Evolutionary conservation across 2,888 invertebrate species (phyloP).

Genomic region (Trissonchulus latispiculum): DNA sequence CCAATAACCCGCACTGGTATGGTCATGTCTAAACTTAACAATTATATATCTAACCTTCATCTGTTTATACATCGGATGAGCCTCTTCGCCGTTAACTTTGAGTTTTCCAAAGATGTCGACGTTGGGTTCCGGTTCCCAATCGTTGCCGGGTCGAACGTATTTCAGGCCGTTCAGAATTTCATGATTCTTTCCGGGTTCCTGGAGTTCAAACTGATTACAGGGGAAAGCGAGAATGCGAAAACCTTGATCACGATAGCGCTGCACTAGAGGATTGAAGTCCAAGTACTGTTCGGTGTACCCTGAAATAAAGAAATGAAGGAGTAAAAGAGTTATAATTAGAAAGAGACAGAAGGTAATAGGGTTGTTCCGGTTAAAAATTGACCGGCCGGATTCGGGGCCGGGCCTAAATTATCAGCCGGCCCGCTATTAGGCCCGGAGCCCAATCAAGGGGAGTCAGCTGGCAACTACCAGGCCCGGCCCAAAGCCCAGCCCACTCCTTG

Average conservation of each 20-base stretch:
- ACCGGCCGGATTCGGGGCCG: no score
- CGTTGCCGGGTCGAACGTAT: constrained; percentile 42
- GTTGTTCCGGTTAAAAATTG: no score
- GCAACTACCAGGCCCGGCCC: no score
- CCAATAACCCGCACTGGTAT: no score
- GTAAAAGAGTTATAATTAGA: no score
- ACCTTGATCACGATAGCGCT: constrained; percentile 24
- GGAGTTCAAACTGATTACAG: constrained; percentile 43
- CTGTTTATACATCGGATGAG: constrained; percentile 43
- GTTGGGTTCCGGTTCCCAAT: constrained; percentile 40
- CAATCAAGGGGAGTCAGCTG: no score
- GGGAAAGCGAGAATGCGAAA: constrained; percentile 39
- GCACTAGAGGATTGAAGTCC: constrained; percentile 42
- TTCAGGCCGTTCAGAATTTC: constrained; percentile 40
- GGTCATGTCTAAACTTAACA: no score
- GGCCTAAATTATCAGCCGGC: no score
- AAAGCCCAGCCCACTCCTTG: no score
- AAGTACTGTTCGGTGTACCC: constrained; percentile 43
- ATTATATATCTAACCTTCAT: no score
- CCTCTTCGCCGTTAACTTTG: constrained; percentile 41
- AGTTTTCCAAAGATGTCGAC: constrained; percentile 43
- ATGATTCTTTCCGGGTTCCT: constrained; percentile 43
- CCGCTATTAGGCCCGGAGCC: no score
- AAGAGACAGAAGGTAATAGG: no score
- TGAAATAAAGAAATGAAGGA: constrained; percentile 26